Evolutionary conservation across 2,797 vertebrate species (phyloP), one percentile per base, ranked within the genome.

Genomic region (Philypnodon macrostomus): DNA sequence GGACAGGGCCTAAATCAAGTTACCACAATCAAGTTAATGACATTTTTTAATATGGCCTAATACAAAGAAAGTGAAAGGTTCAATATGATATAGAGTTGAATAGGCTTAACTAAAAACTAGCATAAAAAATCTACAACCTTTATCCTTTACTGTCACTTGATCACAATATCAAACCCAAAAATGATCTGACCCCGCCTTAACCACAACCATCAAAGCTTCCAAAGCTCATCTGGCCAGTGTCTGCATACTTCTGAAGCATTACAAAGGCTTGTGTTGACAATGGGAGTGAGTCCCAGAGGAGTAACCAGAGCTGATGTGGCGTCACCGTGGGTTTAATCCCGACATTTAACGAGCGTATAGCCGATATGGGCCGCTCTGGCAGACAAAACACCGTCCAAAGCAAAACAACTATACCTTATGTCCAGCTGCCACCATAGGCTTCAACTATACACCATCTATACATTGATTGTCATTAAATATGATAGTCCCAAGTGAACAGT

Each of bases 281-380:
- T 85, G 62, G 85, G 71, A 84, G 85, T 81, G 86, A 84, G 80
- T 89, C 88, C 88, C 79, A 57, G 39, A 47, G 58, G 88, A 48
- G 87, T 72, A 89, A 90, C 85, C 44, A 15, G 84, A 89, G 80
- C 71, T 35, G 41, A 57, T 38, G 30, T 64, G 79, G 85, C 81
- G 68, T 89, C 87, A 87, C 59, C 38, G 41, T 5, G 36, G 73
- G 72, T 82, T 84, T 83, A 81, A 78, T 67, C 63, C 61, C 78
- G 52, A 67, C 80, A 57, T 87, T 90, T 89, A 89, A 90, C 67
- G 67, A 87, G 80, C 68, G 47, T 44, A 77, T 81, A 81, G 84
- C 86, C 83, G 85, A 90, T 85, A 72, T 35, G 61, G 73, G 79
- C 85, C 80, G 83, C 86, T 82, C 69, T 63, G 65, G 47, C 73